Evolutionary conservation across 2,888 invertebrate species (phyloP), one percentile per base, ranked within the genome.

Genomic region (Leptinotarsa juncta): DNA sequence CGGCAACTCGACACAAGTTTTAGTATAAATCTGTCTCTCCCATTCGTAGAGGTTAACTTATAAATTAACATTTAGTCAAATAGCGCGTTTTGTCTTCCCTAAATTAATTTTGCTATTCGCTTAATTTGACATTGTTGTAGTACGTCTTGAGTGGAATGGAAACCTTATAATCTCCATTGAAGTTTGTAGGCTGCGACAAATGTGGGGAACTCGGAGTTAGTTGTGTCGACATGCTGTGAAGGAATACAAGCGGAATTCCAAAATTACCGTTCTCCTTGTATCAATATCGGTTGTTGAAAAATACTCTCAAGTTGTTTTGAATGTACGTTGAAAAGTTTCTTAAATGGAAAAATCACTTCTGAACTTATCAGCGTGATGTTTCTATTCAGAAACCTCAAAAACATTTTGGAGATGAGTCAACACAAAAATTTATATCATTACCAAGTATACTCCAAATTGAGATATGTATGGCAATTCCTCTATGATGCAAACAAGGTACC

Each of bases 1-100:
- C 77, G 77, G 75, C 78, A 78, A 23, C 62, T 66, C 69, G 50
- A 55, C 65, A 80, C 76, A 79, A 77, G 72, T 80, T 78, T 79
- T 77, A 75, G 73, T 72, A 79, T 76, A 76, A 72, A 66, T 71
- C 71, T 65, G 42, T 71, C 53, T 65, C 65, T 32, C 68, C 51
- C 55, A 53, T 49, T 69, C 60, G 65, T 65, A 53, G 62, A 67
- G 67, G 76, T 77, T 74, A 69, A 74, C 69, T 74, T 74, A 72
- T 74, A 74, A 77, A 77, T 77, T 74, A 77, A 77, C 76, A 72
- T 77, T 74, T 71, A 66, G 74, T 71, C 26, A 72, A 74, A 72
- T 67, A 70, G 42, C 15, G 67, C 57, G 71, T 74, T 77, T 72
- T 72, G 74, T 72, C 67, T 74, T 57, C 70, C 62, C 69, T 49